These are phyloP conservation scores for Crossocerus cetratus DNA, from an alignment of 2,888 invertebrate species.

Conservation along the genomic window DNA sequence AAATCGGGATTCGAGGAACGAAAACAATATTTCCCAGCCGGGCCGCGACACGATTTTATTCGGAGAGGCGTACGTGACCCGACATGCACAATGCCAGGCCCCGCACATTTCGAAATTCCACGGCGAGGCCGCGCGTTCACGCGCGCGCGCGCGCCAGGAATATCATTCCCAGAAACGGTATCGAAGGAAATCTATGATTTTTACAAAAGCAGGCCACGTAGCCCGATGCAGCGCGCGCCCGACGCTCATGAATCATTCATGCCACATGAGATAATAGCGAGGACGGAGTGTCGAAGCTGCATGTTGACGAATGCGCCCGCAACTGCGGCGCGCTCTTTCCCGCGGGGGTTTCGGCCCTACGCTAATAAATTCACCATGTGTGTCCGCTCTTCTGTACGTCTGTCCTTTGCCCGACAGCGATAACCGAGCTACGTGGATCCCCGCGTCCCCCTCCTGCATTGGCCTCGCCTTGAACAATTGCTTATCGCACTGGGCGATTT, in stretches of 20 bases:
- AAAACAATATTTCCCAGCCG: slow-evolving; percentile 13
- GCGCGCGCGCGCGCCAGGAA: slow-evolving; percentile 38
- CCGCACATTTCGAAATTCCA: slow-evolving; percentile 24
- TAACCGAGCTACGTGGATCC: no score
- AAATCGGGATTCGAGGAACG: background rate
- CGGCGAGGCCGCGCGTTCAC: background rate
- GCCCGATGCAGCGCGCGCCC: slow-evolving; percentile 41
- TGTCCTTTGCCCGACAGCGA: no score
- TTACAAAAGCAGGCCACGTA: slow-evolving; percentile 59
- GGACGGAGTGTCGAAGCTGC: slow-evolving; percentile 53
- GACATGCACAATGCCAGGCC: background rate
- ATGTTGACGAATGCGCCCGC: slow-evolving; percentile 63
- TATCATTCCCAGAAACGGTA: slow-evolving; percentile 42
- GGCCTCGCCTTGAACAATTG: no score
- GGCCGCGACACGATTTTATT: slow-evolving; percentile 22
- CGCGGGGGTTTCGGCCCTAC: slow-evolving; percentile 22
- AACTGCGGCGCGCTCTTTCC: slow-evolving; percentile 36
- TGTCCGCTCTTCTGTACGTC: no score
- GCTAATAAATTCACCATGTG: slow-evolving; percentile 13
- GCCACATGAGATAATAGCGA: slow-evolving; percentile 65
- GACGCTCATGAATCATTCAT: slow-evolving; percentile 67
- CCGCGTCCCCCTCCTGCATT: no score
- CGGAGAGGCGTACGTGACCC: slow-evolving; percentile 13
- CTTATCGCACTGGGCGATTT: background rate
- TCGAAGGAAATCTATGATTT: slow-evolving; percentile 51